Conservation (phyloP, 1,140 invertebrate species). For the Drosophila kohkoa region DNA sequence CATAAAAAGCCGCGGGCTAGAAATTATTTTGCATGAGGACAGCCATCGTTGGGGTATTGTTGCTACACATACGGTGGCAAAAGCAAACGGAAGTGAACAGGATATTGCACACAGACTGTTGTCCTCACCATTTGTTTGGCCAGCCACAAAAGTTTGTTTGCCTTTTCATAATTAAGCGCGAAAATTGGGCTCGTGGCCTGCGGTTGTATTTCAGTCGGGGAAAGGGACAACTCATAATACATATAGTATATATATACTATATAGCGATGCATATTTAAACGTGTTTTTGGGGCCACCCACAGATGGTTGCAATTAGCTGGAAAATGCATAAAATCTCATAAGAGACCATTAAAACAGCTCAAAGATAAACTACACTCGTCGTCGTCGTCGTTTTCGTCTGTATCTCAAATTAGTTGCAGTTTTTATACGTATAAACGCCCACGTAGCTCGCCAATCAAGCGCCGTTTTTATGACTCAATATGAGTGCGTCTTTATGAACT, state of each 20-base stretch:
- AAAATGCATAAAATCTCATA: slow-evolving; percentile 23
- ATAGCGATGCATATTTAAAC: neutral
- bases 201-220: neutral
- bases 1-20: slow-evolving; percentile 60
- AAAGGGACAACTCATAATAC: neutral
- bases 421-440: slow-evolving; percentile 42
- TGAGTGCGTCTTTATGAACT: slow-evolving; percentile 48
- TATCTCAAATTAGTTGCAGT: slow-evolving; percentile 78
- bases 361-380: slow-evolving; percentile 67
- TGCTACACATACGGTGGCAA: neutral
- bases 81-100: slow-evolving; percentile 44
- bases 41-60: slow-evolving; percentile 33
- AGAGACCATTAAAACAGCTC: slow-evolving; percentile 61
- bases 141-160: slow-evolving; percentile 51
- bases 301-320: slow-evolving; percentile 65
- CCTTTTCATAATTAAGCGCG: slow-evolving; percentile 75
- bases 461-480: slow-evolving; percentile 79
- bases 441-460: slow-evolving; percentile 72
- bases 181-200: slow-evolving; percentile 61
- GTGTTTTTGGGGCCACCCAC: slow-evolving; percentile 54
- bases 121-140: slow-evolving; percentile 22
- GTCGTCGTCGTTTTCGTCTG: neutral
- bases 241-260: neutral
- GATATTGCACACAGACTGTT: slow-evolving; percentile 45
- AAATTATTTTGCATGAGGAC: slow-evolving; percentile 67